Conservation (phyloP, 2,797 vertebrate species). For the Brachymystax lenok region DNA sequence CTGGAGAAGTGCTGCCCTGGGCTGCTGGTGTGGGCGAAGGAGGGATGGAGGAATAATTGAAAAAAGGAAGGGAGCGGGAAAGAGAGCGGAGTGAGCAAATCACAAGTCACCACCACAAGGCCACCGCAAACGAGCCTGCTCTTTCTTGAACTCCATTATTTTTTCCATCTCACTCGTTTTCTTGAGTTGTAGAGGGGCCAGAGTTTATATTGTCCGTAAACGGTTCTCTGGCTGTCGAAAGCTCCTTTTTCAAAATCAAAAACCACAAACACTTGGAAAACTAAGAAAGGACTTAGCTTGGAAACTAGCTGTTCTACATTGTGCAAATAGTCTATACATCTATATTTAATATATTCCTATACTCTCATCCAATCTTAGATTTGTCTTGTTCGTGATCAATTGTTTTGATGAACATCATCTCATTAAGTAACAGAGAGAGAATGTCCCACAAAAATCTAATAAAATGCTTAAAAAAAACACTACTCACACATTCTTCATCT, state of each 20-base stretch:
- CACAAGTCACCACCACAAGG: slow-evolving; percentile 62
- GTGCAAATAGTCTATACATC: neutral
- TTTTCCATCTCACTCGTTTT: slow-evolving; percentile 69
- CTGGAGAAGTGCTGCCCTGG: slow-evolving; percentile 55
- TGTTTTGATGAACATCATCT: neutral
- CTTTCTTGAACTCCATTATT: slow-evolving; percentile 56
- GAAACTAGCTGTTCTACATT: neutral
- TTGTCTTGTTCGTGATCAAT: too few relatives aligned
- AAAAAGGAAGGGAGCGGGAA: slow-evolving; percentile 48
- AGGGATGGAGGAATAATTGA: slow-evolving; percentile 53
- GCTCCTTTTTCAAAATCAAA: slow-evolving; percentile 39
- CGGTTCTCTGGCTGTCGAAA: slow-evolving; percentile 50
- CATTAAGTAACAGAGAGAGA: neutral
- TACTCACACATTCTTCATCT: slow-evolving; percentile 95
- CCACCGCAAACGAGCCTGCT: slow-evolving; percentile 65
- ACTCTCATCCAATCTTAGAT: neutral
- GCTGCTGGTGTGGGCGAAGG: slow-evolving; percentile 48
- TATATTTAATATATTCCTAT: neutral
- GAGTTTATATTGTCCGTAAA: slow-evolving; percentile 52
- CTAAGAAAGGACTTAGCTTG: neutral
- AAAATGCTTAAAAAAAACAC: neutral
- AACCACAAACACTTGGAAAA: slow-evolving; percentile 24
- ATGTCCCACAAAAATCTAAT: neutral
- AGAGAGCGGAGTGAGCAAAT: slow-evolving; percentile 51
- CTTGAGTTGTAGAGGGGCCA: slow-evolving; percentile 57